Evolutionary conservation across 1,140 invertebrate genomes (phyloP).

Genomic region (Propsilocerus akamusi): DNA sequence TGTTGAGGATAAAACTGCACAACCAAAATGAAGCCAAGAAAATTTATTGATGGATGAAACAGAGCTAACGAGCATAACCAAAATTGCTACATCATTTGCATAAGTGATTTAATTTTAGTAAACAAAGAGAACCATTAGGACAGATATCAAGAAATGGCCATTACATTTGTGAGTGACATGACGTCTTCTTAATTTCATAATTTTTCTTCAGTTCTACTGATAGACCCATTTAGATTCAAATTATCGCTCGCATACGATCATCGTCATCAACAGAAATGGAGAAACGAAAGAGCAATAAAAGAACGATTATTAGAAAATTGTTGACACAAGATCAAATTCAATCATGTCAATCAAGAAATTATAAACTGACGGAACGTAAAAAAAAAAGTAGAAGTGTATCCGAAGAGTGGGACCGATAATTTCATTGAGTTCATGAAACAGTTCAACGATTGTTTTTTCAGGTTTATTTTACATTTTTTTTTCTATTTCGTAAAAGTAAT

Average conservation of each 20-base stretch:
- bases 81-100: background rate
- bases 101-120: background rate
- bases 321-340: constrained; percentile 4
- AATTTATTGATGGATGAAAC: background rate
- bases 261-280: too few species aligned
- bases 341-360: background rate
- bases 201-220: too few species aligned
- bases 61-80: background rate
- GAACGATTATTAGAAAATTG: constrained; percentile 4
- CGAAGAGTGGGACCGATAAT: too few species aligned
- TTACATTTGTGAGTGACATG: too few species aligned
- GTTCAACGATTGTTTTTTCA: too few species aligned
- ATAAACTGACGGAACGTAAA: background rate
- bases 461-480: background rate
- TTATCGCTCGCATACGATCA: too few species aligned
- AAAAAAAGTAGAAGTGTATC: background rate
- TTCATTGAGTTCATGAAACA: too few species aligned
- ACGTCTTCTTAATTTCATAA: too few species aligned
- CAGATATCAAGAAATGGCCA: too few species aligned
- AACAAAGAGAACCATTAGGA: too few species aligned
- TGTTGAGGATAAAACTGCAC: background rate
- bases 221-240: too few species aligned
- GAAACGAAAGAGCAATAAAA: too few species aligned
- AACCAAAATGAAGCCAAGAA: background rate
- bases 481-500: background rate